Base-by-base conservation (phyloP, 92 coral and sea anemone species). In the Parazoanthus darwini region DNA sequence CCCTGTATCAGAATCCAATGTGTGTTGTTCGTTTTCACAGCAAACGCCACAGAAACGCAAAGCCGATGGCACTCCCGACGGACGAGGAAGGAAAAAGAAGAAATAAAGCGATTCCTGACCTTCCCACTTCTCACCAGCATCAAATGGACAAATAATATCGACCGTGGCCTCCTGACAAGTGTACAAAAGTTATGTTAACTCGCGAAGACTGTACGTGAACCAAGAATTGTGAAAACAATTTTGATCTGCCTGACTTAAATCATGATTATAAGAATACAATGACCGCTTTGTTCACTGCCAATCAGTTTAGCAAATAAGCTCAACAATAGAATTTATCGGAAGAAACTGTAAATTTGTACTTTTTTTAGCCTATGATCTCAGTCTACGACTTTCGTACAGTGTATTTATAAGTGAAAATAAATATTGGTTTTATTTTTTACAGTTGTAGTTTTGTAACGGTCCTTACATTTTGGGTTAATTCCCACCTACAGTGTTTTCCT, bases 51-150 rank as follows among this genome's bases (percentile, higher is more conserved):
- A 97, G 94, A 97, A 94, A 56, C 89, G 99, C 43, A 97, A 97
- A 85, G 99, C 99, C 8, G 99, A 97, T 78, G 99, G 99, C 5
- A 97, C 99, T 3, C 99, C 99, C 26, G 99, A 97, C 63, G 99
- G 99, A 29, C 95, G 99, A 4, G 99, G 99, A 43, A 93, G 98
- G 88, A 95, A 95, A 81, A 97, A 97, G 88, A 97, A 97, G 94
- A 97, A 97, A 82, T 94, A 89, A 82, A 88, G 90, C 38, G 50
- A 8, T 15, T 35, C 8, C 65, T 10, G 38, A 79, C 38, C 66
- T 50, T 15, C 6, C 9, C 22, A 79, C 82, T 8, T 13, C 37
- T 79, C 65, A 16, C 82, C 23, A n/a, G 66, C 36, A 13, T 10
- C 13, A 23, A 50, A 44, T 39, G 43, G 66, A n/a, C 67, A 16